phyloP scores from a whole-genome alignment of 2,113 vertebrate species.

The Aptenodytes patagonicus region DNA sequence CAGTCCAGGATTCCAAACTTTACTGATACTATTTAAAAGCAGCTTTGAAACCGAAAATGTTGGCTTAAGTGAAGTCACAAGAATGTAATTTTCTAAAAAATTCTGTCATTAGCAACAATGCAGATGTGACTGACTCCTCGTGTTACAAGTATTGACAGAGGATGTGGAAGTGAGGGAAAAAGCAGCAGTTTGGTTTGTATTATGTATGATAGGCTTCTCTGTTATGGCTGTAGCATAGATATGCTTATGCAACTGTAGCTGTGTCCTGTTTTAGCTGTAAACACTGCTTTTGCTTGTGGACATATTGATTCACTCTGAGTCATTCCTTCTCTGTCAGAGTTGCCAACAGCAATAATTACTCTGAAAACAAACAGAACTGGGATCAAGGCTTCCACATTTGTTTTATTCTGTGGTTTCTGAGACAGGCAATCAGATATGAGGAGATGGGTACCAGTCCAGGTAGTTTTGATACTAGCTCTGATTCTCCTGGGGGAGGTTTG shows the following conservation, averaged over 20 bases:
- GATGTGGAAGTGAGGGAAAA: not conserved
- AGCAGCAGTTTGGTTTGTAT: not conserved
- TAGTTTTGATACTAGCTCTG: not conserved
- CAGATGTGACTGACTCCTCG: not conserved
- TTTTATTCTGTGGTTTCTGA: not conserved
- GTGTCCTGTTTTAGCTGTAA: conserved; percentile 8
- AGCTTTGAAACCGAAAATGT: not conserved
- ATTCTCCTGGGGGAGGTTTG: not conserved
- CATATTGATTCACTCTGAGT: conserved; percentile 41
- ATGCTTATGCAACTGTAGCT: not conserved
- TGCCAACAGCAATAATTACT: not conserved
- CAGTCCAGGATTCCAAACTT: not conserved
- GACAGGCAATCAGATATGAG: not conserved
- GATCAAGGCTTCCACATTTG: not conserved
- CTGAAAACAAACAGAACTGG: conserved; percentile 29
- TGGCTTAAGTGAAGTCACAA: not conserved
- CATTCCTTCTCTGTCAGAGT: conserved; percentile 32
- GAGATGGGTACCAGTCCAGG: not conserved
- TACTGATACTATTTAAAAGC: not conserved
- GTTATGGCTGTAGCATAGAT: not conserved
- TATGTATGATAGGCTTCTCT: not conserved
- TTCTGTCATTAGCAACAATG: not conserved
- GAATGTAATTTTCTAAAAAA: not conserved
- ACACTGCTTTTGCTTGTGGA: conserved; percentile 23
- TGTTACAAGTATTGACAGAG: not conserved